Percentiles rank a stretch among this genome's conserved stretches.
Evolutionary conservation across 2,113 vertebrate species (phyloP).

Genomic region (Nothoprocta perdicaria): DNA sequence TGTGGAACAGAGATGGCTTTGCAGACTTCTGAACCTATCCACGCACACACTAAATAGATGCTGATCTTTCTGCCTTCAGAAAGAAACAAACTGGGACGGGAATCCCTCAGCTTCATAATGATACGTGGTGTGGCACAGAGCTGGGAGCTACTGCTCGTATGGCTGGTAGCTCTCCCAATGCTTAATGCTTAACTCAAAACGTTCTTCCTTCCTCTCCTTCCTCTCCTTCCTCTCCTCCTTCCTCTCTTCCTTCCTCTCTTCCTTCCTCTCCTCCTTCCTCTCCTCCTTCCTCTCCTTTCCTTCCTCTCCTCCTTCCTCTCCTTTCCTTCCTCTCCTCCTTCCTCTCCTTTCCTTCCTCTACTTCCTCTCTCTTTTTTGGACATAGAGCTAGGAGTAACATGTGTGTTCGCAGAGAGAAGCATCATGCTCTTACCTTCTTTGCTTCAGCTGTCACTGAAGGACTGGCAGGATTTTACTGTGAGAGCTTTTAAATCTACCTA

Average conservation of each 20-base stretch:
- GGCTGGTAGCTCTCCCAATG: neutral
- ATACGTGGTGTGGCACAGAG: neutral
- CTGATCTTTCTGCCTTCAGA: slow-evolving; percentile 3
- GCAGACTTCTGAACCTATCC: neutral
- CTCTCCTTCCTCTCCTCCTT: too few species aligned
- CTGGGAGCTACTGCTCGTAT: neutral
- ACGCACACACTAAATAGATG: neutral
- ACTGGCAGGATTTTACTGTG: neutral
- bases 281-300: neutral
- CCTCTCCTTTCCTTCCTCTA: neutral
- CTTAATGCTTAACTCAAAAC: neutral
- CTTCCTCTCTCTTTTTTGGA: neutral
- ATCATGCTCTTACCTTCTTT: neutral
- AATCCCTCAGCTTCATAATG: neutral
- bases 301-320: neutral
- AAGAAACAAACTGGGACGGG: neutral
- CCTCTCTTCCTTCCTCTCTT: neutral
- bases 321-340: neutral
- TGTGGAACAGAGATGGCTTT: neutral
- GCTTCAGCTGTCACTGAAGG: neutral
- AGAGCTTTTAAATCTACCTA: neutral
- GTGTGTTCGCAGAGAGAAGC: neutral
- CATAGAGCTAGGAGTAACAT: neutral
- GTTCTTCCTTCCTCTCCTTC: neutral
- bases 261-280: too few species aligned